A percentile compares a stretch with the other conserved stretches of the same genome.
These are phyloP conservation scores for Gephyroberyx darwinii DNA, from an alignment of 2,797 vertebrate species.

Conservation along the genomic window DNA sequence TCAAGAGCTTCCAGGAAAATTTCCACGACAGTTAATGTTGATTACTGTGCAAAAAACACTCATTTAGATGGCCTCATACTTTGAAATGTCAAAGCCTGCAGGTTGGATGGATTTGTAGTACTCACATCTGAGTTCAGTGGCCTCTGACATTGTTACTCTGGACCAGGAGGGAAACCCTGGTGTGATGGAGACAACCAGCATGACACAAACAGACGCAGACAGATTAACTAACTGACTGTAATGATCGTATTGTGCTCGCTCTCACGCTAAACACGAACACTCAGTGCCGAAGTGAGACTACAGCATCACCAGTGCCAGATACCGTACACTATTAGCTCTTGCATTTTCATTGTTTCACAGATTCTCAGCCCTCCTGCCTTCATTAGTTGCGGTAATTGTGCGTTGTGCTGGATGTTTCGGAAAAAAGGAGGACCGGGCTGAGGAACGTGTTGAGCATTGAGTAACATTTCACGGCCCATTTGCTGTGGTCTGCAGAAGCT, in stretches of 20 bases:
- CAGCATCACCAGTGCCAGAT: background rate
- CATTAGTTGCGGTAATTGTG: conserved; percentile 57
- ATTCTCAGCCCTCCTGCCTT: conserved; percentile 17
- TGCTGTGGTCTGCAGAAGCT: conserved; percentile 66
- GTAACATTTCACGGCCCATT: conserved; percentile 79
- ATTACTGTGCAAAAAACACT: too few relatives aligned
- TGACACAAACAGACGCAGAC: background rate
- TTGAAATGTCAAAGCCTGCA: background rate
- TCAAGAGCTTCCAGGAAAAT: too few relatives aligned
- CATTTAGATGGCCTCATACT: background rate
- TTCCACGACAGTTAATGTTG: too few relatives aligned
- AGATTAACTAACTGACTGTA: background rate
- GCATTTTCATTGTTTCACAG: conserved; percentile 32
- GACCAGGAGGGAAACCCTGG: too few relatives aligned
- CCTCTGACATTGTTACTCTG: background rate
- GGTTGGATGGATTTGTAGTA: background rate
- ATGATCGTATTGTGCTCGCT: too few relatives aligned
- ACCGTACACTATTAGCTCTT: conserved; percentile 13
- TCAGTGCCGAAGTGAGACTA: background rate
- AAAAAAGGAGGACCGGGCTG: conserved; percentile 26
- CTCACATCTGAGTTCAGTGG: background rate
- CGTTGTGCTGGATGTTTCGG: conserved; percentile 33
- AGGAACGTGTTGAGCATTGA: conserved; percentile 71
- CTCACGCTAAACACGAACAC: too few relatives aligned
- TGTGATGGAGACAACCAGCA: background rate